phyloP scores from a whole-genome alignment of 1,140 invertebrate species.

The Aphelenchoides fujianensis region DNA sequence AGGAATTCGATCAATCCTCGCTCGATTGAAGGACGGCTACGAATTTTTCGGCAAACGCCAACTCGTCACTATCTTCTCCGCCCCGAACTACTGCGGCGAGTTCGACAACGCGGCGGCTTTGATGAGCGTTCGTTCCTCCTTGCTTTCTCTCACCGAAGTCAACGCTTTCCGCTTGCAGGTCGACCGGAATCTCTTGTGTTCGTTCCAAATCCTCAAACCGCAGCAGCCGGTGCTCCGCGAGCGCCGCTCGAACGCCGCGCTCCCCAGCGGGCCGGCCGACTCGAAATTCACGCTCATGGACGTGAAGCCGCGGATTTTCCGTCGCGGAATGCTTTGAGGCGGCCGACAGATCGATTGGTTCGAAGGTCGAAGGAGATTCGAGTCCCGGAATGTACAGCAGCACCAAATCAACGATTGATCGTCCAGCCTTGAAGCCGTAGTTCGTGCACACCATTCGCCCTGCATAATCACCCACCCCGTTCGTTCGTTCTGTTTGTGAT shows the following conservation, averaged over 20 bases:
- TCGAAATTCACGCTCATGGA: conserved; percentile 31
- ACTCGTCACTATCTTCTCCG: conserved; percentile 59
- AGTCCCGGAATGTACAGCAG: too few species aligned
- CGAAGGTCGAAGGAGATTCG: too few species aligned
- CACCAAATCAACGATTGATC: too few species aligned
- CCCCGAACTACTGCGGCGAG: conserved; percentile 66
- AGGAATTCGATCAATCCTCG: too few species aligned
- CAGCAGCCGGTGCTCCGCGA: conserved; percentile 28
- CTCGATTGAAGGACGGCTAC: conserved; percentile 70
- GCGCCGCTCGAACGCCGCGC: conserved; percentile 23
- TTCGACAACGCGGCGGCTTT: conserved; percentile 70
- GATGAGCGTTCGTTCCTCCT: conserved; percentile 81
- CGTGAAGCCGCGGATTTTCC: conserved; percentile 33
- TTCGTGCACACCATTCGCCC: too few species aligned
- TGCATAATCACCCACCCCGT: too few species aligned
- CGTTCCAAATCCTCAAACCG: conserved; percentile 50
- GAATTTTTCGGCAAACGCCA: conserved; percentile 66
- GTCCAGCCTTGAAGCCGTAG: too few species aligned
- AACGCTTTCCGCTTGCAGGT: too few species aligned
- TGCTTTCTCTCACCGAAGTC: conserved; percentile 75
- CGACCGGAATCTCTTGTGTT: too few species aligned
- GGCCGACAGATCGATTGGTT: too few species aligned
- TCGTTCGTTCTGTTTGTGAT: too few species aligned
- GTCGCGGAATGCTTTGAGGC: conserved; percentile 35
- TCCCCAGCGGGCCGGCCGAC: conserved; percentile 10